Evolutionary conservation across 2,888 invertebrate genomes (phyloP), one percentile per base, ranked within the genome.

Genomic region (Cosmopolites sordidus): DNA sequence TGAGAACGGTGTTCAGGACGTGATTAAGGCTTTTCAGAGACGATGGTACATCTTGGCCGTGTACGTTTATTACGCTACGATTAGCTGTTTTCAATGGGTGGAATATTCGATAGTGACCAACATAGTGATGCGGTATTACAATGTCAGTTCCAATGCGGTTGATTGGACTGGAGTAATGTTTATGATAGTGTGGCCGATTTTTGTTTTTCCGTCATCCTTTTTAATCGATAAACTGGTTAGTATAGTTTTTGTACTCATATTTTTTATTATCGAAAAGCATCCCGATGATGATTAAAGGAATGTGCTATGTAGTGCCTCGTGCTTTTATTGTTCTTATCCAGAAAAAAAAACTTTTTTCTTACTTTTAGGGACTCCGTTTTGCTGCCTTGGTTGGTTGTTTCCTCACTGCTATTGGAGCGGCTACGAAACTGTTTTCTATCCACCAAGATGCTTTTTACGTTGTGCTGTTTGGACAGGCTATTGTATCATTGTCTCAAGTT

Each of bases 101-200:
- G 90, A 96, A 76, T 92, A 92, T 78, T 87, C 90, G 68, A 94
- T 95, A 69, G 92, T 96, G 59, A 84, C 87, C 62, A 88, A 93
- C 70, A 82, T 92, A 54, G 80, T 95, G 43, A 79, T 76, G 66
- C 83, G 82, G 66, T 89, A 89, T 75, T 91, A 91, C 70, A 78
- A 78, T 33, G 84, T 90, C 17, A 76, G 78, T 62, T 81, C 81
- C 61, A 80, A 82, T 64, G 80, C 82, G 62, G 89, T 98, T 48
- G 89, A 97, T 73, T 95, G 94, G 95, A 91, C 96, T 16, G 93
- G 95, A 39, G 91, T 98, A 88, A 83, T 97, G 67, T 97, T 87
- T 76, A 97, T 97, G 96, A 82, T 93, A 58, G 82, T 87, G 2
- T 99, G 98, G 76, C 93, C 97, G 63, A 92, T 95, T 8, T 82